Evolutionary conservation across 2,797 vertebrate genomes (phyloP).

Genomic region (Sebastiscus tertius): DNA sequence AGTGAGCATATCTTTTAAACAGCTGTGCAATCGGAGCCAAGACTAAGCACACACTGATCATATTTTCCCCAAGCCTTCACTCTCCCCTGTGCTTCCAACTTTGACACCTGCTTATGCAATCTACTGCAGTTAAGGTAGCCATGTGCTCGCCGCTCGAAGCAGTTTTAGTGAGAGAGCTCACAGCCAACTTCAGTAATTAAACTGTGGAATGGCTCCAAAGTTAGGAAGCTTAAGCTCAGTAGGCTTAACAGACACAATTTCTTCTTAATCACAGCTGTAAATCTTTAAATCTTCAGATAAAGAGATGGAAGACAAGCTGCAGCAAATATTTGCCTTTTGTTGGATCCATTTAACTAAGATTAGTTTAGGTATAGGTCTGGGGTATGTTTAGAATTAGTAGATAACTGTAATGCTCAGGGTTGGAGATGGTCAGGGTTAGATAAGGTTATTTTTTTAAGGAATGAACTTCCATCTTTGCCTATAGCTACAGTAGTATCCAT

Average conservation of each 20-base stretch:
- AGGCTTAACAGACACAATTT: neutral
- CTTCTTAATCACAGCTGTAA: neutral
- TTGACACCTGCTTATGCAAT: slow-evolving; percentile 80
- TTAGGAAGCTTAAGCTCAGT: neutral
- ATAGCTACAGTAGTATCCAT: neutral
- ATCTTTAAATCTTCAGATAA: neutral
- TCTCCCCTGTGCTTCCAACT: slow-evolving; percentile 60
- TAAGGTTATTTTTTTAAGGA: neutral
- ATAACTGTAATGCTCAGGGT: neutral
- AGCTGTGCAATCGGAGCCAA: slow-evolving; percentile 70
- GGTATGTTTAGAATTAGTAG: neutral
- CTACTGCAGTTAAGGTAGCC: slow-evolving; percentile 59
- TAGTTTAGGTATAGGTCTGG: neutral
- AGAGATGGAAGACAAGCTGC: neutral
- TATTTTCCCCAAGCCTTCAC: slow-evolving; percentile 73
- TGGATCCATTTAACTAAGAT: neutral
- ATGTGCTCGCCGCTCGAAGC: slow-evolving; percentile 49
- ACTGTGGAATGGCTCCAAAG: neutral
- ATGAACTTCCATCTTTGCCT: neutral
- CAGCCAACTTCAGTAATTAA: slow-evolving; percentile 26
- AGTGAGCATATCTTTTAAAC: slow-evolving; percentile 77
- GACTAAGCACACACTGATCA: slow-evolving; percentile 73
- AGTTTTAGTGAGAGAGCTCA: slow-evolving; percentile 11
- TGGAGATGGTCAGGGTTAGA: neutral
- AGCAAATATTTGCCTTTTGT: neutral